Conservation (phyloP, 1,140 invertebrate species). For the Choristoneura fumiferana region DNA sequence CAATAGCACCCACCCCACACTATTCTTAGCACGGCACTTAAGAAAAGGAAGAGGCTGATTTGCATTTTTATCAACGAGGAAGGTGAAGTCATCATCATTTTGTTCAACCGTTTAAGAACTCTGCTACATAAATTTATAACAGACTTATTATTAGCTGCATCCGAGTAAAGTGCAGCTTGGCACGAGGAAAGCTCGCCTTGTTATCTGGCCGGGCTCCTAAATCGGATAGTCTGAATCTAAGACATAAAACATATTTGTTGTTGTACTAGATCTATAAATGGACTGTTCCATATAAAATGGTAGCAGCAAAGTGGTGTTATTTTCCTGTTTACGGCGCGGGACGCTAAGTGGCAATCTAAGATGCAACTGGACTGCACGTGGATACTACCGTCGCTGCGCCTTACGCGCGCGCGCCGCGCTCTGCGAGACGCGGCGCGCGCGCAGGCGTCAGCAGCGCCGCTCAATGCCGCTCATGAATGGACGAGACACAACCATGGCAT, state of each 20-base stretch:
- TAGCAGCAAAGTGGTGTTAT: constrained; percentile 12
- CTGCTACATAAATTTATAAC: background rate
- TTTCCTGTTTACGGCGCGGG: constrained; percentile 16
- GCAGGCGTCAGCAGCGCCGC: too few relatives aligned
- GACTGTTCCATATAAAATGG: constrained; percentile 15
- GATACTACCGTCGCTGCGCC: background rate
- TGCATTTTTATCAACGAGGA: constrained; percentile 73
- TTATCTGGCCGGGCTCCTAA: background rate
- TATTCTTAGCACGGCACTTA: constrained; percentile 70
- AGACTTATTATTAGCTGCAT: background rate
- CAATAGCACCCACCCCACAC: constrained; percentile 60
- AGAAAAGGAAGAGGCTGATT: constrained; percentile 71
- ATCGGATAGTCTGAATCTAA: constrained; percentile 1
- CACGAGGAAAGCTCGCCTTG: background rate
- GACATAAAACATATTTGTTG: constrained; percentile 9
- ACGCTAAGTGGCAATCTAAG: constrained; percentile 16
- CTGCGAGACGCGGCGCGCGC: too few relatives aligned
- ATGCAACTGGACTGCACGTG: constrained; percentile 15
- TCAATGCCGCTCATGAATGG: too few relatives aligned
- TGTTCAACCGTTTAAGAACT: constrained; percentile 20
- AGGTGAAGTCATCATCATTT: constrained; percentile 58
- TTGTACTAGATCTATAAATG: constrained; percentile 13
- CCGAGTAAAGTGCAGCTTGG: background rate
- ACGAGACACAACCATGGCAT: too few relatives aligned
- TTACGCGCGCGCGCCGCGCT: background rate